Conservation (phyloP, 2,113 vertebrate species). For the Paraplagusia blochii region DNA sequence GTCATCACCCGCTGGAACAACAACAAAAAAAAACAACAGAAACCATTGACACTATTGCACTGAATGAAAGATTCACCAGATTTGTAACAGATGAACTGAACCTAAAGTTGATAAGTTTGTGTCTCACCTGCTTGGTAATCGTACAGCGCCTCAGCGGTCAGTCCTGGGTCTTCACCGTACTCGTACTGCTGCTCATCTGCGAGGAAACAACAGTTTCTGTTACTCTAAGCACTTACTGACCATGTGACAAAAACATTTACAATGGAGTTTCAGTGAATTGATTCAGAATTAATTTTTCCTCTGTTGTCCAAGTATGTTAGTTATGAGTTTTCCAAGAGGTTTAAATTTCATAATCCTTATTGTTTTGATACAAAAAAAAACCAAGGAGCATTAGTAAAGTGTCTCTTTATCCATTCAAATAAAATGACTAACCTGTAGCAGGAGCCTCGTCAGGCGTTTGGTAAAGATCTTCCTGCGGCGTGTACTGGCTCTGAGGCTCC, state of each 20-base stretch:
- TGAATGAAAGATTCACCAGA: not conserved
- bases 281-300: too few species aligned
- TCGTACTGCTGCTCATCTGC: constrained; percentile 80
- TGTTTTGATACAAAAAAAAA: too few species aligned
- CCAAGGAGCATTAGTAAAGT: too few species aligned
- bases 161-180: constrained; percentile 85
- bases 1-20: constrained; percentile 84
- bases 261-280: too few species aligned
- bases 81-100: too few species aligned
- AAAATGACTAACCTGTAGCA: constrained; percentile 57
- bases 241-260: too few species aligned
- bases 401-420: not conserved
- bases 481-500: constrained; percentile 27
- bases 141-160: constrained; percentile 93
- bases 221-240: too few species aligned
- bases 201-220: not conserved
- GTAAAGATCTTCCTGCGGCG: constrained; percentile 77
- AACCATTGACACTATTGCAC: too few species aligned
- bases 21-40: too few species aligned
- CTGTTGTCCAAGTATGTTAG: too few species aligned
- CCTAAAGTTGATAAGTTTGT: not conserved
- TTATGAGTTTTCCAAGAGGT: too few species aligned
- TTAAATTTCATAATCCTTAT: too few species aligned
- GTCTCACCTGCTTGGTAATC: constrained; percentile 96
- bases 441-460: constrained; percentile 67